These are phyloP conservation scores for Rhynchotus rufescens DNA, from an alignment of 2,797 vertebrate species.

Conservation along the genomic window DNA sequence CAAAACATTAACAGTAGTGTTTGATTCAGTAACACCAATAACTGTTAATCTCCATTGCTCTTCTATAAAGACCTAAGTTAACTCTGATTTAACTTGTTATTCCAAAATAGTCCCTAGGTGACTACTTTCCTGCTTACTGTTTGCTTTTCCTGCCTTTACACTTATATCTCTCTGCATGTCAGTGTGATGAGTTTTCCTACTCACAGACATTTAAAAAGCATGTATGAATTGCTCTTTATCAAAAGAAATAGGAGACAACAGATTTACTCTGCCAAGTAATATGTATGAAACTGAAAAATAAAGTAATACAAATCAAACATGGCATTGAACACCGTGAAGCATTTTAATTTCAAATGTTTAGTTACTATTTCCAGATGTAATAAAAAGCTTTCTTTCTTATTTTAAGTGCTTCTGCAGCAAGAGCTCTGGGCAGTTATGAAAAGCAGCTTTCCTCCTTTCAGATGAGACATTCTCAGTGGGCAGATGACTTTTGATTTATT, in stretches of 20 bases:
- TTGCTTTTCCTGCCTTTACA: background rate
- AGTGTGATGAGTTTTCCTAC: background rate
- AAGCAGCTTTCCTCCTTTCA: background rate
- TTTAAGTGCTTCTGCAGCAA: background rate
- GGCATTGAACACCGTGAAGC: background rate
- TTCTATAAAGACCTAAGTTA: background rate
- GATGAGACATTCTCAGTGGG: background rate
- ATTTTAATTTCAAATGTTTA: background rate
- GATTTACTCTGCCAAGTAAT: background rate
- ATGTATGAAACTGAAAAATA: slow-evolving; percentile 25
- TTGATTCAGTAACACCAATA: background rate
- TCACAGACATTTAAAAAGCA: slow-evolving; percentile 24
- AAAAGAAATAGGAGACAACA: background rate
- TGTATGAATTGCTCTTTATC: slow-evolving; percentile 5
- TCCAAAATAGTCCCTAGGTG: background rate
- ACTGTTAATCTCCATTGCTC: background rate
- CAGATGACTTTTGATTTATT: background rate
- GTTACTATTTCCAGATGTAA: background rate
- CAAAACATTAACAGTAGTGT: background rate
- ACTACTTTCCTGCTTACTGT: background rate
- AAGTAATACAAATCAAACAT: background rate
- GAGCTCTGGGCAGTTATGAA: background rate
- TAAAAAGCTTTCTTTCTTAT: background rate
- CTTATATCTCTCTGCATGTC: background rate
- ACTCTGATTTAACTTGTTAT: background rate